Base-by-base conservation (phyloP, 2,888 invertebrate species). In the Leptopilina myrica region DNA sequence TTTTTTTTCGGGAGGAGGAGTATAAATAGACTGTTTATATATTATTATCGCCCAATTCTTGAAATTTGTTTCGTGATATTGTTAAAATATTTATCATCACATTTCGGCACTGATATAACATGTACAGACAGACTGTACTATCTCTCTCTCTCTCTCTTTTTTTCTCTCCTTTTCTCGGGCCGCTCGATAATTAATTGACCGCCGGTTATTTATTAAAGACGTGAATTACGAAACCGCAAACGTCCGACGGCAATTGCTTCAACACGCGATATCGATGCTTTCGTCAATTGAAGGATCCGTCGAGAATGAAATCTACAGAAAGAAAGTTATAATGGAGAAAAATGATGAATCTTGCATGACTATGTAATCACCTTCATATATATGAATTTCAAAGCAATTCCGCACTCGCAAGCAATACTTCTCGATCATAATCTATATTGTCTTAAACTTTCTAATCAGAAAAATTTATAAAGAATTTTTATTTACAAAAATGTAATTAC, bases 231-330 rank as follows among this genome's bases (percentile, higher is more conserved):
- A 78, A 85, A 82, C 79, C 81, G 78, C 79, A 79, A 43, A 79
- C 80, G 78, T 75, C 79, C 78, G 76, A 69, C 73, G 73, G 73
- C 56, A 73, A 56, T 59, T 56, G 46, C 65, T 73, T 76, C 67
- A 46, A 83, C 86, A 86, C 86, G 87, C 87, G 83, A 86, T 83
- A 73, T 73, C 73, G 73, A 73, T 73, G 9, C n/a, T 53, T 56
- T 56, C 73, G 56, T 73, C 73, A 73, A 73, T 73, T 73, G 73
- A 56, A 73, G 73, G 53, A 73, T 56, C 73, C 53, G 73, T 73
- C 33, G 49, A 33, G 73, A 73, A 56, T 33, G 14, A 73, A 73
- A 33, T 53, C 53, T 14, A 26, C 8, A 15, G 69, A 69, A 69
- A 69, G 69, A 69, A 69, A 69, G 69, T 73, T 73, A 46, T 46